Percentiles rank a stretch among this genome's conserved stretches.
These are phyloP conservation scores for Orcinus orca DNA, from an alignment of 2,113 vertebrate genomes.

Conservation along the genomic window DNA sequence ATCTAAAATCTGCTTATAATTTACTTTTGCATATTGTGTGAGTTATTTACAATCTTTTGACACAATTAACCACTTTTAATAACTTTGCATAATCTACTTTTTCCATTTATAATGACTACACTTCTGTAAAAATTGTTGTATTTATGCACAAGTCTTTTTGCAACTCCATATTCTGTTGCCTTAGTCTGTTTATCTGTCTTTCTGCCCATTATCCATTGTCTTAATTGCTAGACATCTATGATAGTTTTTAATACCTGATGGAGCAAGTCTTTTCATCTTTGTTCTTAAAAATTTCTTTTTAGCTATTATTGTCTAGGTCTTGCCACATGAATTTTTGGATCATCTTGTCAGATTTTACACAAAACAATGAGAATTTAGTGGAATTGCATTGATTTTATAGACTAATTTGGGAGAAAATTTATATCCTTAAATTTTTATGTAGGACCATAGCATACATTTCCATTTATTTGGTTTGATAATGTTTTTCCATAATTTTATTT, in stretches of 20 bases:
- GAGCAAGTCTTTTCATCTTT: neutral
- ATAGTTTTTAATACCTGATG: neutral
- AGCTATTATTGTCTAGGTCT: neutral
- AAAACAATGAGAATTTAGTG: neutral
- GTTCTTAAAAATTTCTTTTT: neutral
- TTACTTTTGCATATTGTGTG: neutral
- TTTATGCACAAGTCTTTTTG: neutral
- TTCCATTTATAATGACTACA: neutral
- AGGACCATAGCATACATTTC: neutral
- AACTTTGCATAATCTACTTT: neutral
- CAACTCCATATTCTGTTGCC: no score
- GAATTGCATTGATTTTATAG: neutral
- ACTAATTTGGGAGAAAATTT: neutral
- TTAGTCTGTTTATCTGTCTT: neutral
- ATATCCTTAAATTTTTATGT: neutral
- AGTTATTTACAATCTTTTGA: neutral
- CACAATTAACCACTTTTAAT: neutral
- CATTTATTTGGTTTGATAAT: neutral
- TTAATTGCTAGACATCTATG: neutral
- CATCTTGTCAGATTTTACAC: neutral
- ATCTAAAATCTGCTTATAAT: neutral
- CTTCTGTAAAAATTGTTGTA: neutral
- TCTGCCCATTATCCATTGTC: neutral
- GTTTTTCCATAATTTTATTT: neutral
- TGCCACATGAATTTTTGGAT: neutral